Percentiles rank a stretch among this genome's conserved stretches.
These are phyloP conservation scores for Beroe ovata DNA, from an alignment of 37 sponge, comb jelly and placozoan species.

Conservation along the genomic window DNA sequence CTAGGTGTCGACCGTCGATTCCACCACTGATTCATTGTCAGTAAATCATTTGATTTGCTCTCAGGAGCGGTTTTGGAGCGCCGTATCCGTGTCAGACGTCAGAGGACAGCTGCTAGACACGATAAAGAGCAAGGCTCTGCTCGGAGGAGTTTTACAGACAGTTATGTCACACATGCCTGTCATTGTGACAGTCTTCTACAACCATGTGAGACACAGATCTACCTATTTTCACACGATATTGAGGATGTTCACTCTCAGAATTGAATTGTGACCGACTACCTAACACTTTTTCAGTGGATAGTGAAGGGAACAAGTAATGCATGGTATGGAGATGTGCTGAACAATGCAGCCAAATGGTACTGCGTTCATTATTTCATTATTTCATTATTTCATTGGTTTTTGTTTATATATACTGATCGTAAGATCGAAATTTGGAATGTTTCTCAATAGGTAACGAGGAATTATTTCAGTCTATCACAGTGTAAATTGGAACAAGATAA, in stretches of 20 bases:
- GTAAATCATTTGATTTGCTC: no score
- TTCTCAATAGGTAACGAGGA: no score
- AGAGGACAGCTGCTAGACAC: conserved; percentile 59
- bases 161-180: neutral
- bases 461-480: conserved; percentile 36
- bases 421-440: no score
- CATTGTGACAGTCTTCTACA: neutral
- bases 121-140: conserved; percentile 17
- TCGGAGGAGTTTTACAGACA: neutral
- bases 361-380: no score
- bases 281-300: neutral
- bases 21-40: no score
- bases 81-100: conserved; percentile 1
- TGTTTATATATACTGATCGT: no score
- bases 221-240: no score
- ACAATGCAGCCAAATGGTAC: conserved; percentile 16
- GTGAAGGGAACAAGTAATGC: neutral
- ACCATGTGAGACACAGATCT: neutral
- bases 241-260: no score
- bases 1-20: no score
- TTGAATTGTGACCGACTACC: no score
- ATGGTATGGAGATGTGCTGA: conserved; percentile 11
- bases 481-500: neutral
- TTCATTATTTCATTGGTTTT: no score
- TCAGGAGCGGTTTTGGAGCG: conserved; percentile 21